phyloP scores from a whole-genome alignment of 2,797 vertebrate species.

The Schizothorax lantsangensis region DNA sequence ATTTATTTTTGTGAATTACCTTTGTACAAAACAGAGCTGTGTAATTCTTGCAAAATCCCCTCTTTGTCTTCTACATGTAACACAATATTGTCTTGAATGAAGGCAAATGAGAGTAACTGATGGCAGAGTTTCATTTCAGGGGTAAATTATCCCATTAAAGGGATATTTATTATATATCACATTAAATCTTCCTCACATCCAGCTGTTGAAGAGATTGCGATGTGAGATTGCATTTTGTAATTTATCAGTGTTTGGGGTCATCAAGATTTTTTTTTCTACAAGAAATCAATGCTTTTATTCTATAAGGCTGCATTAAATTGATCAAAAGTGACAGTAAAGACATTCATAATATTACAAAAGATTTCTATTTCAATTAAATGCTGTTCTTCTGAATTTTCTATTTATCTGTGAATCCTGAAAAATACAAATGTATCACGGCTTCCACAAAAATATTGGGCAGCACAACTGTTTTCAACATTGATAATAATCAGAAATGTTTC shows the following conservation, averaged over 20 bases:
- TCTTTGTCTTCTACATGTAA: neutral
- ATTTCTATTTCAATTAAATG: too few species aligned
- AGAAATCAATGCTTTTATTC: neutral
- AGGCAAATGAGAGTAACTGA: neutral
- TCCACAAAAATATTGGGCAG: too few species aligned
- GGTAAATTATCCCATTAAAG: too few species aligned
- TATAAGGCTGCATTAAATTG: neutral
- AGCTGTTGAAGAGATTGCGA: neutral
- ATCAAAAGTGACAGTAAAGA: neutral
- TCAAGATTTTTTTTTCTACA: too few species aligned
- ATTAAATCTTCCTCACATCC: neutral
- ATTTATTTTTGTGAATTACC: neutral
- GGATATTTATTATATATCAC: neutral
- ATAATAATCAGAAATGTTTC: neutral
- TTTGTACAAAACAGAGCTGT: neutral
- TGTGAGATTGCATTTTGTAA: neutral
- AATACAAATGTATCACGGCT: too few species aligned
- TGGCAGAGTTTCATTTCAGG: neutral
- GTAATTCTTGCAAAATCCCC: neutral
- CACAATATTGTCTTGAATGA: neutral
- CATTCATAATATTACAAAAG: too few species aligned
- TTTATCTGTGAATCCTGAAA: too few species aligned
- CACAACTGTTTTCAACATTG: neutral
- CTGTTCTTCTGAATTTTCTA: too few species aligned
- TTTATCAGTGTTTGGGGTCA: too few species aligned